Conservation (phyloP, 2,113 vertebrate genomes). For the Cynopterus brachyotis region DNA sequence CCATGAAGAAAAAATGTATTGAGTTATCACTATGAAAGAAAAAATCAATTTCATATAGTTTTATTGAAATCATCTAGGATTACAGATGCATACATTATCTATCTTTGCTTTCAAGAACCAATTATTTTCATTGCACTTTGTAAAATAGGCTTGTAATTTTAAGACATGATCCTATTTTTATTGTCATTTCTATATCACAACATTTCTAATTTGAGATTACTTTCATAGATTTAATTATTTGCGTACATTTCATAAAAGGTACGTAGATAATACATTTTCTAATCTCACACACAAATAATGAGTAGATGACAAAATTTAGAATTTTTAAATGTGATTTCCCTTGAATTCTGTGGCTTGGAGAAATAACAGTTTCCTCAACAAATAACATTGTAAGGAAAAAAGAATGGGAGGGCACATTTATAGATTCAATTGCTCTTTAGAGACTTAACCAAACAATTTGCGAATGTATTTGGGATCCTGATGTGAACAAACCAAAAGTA, state of each 20-base stretch:
- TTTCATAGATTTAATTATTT: neutral
- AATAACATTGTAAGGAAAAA: neutral
- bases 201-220: neutral
- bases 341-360: neutral
- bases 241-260: neutral
- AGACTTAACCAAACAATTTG: neutral
- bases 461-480: neutral
- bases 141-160: neutral
- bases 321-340: slow-evolving; percentile 20
- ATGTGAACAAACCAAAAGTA: neutral
- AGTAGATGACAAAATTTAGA: neutral
- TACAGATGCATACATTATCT: neutral
- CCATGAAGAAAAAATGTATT: neutral
- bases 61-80: neutral
- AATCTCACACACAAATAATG: neutral
- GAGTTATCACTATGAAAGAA: neutral
- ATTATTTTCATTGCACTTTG: neutral
- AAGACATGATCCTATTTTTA: neutral
- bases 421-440: neutral
- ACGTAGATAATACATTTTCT: neutral
- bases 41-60: neutral
- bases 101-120: neutral
- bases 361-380: neutral
- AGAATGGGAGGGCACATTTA: neutral
- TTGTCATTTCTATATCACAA: neutral